A percentile compares a stretch with the other conserved stretches of the same genome.
Evolutionary conservation across 2,888 invertebrate genomes (phyloP).

Genomic region (Stenurella melanura): DNA sequence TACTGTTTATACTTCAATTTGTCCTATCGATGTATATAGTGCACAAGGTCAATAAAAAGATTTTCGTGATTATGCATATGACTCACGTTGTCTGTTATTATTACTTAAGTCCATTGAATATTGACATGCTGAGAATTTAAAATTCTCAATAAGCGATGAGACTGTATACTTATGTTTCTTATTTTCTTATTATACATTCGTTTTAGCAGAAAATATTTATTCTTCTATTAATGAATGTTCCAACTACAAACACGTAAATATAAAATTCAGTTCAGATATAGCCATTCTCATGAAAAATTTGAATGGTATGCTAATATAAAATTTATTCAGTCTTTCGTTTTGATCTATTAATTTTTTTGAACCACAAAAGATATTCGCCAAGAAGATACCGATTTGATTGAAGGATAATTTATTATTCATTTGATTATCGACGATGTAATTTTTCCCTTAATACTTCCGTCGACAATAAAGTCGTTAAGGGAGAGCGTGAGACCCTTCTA

Average conservation of each 20-base stretch:
- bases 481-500: neutral
- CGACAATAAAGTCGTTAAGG: conserved; percentile 27
- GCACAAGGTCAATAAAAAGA: no score
- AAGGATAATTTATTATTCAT: conserved; percentile 49
- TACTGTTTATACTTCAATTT: no score
- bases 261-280: conserved; percentile 22
- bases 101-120: no score
- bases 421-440: conserved; percentile 25
- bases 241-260: conserved; percentile 3
- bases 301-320: conserved; percentile 36
- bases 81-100: no score
- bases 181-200: no score
- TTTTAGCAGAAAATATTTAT: no score
- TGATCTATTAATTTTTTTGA: conserved; percentile 48
- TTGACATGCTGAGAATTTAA: no score
- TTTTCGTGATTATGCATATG: no score
- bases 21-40: no score
- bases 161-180: no score
- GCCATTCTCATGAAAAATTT: conserved; percentile 34
- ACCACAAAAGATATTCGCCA: conserved; percentile 50
- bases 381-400: conserved; percentile 51
- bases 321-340: conserved; percentile 43
- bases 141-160: no score
- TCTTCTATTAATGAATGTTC: no score
- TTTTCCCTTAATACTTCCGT: neutral